Percentiles rank a stretch among this genome's conserved stretches.
Evolutionary conservation across 2,113 vertebrate species (phyloP).

Genomic region (Uria aalge): DNA sequence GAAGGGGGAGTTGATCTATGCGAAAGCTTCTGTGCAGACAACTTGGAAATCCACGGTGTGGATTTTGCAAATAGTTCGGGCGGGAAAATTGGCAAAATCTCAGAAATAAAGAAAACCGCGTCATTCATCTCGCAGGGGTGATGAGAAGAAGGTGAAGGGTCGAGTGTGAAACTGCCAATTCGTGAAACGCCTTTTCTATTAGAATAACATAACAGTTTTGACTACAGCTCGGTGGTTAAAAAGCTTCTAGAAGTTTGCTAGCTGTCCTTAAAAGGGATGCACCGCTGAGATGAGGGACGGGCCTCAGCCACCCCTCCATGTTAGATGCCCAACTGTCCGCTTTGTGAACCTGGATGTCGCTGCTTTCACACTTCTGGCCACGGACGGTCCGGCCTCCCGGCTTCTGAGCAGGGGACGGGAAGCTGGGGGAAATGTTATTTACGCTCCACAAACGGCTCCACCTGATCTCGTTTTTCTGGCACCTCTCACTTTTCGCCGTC

Average conservation of each 20-base stretch:
- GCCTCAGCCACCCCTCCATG: not conserved
- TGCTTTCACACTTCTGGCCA: not conserved
- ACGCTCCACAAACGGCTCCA: not conserved
- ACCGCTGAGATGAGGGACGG: not conserved
- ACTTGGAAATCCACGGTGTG: not conserved
- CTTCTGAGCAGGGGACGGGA: not conserved
- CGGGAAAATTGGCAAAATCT: slow-evolving; percentile 24
- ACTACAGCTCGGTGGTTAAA: not conserved
- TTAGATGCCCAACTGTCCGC: not conserved
- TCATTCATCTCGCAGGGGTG: not conserved
- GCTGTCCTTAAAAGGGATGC: not conserved
- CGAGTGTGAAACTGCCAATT: not conserved
- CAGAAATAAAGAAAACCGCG: not conserved
- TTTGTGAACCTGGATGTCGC: not conserved
- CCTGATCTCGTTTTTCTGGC: slow-evolving; percentile 19
- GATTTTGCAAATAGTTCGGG: not conserved
- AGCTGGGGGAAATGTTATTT: not conserved
- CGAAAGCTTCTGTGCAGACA: not conserved
- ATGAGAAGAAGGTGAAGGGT: not conserved
- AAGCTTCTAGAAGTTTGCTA: not conserved
- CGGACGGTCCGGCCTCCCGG: not conserved
- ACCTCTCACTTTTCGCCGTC: slow-evolving; percentile 35
- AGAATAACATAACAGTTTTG: not conserved
- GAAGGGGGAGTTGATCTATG: not conserved
- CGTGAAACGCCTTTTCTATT: slow-evolving; percentile 20